These are phyloP conservation scores for Melanocharis versteri DNA, from an alignment of 2,113 vertebrate species.

Conservation along the genomic window DNA sequence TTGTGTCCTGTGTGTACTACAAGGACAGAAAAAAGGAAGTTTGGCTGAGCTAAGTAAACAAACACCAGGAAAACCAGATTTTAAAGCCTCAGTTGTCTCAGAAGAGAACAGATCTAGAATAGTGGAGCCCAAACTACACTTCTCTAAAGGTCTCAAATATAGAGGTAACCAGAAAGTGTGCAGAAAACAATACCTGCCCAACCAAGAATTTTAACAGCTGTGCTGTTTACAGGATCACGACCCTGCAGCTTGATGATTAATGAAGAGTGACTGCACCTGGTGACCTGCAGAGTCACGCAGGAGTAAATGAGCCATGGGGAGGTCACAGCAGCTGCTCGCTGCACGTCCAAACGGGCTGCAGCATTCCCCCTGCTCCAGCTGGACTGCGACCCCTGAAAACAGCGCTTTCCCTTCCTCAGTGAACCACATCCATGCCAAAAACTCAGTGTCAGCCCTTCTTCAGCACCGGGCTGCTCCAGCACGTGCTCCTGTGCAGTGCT, in stretches of 20 bases:
- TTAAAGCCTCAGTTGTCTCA: neutral
- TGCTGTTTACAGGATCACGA: neutral
- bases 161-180: neutral
- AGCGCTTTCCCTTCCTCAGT: rapidly evolving
- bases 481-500: neutral
- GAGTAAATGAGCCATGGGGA: neutral
- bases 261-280: neutral
- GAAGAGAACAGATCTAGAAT: neutral
- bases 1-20: neutral
- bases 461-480: neutral
- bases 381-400: neutral
- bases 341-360: rapidly evolving
- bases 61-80: neutral
- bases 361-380: neutral
- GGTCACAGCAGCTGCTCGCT: neutral
- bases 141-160: neutral
- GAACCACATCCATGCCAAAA: rapidly evolving
- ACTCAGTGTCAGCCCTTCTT: rapidly evolving
- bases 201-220: neutral
- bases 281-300: neutral
- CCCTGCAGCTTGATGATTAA: neutral
- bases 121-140: neutral
- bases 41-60: neutral
- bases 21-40: neutral
- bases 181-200: neutral